Base-by-base conservation (phyloP, 1,140 invertebrate genomes). In the Camponotus pennsylvanicus region DNA sequence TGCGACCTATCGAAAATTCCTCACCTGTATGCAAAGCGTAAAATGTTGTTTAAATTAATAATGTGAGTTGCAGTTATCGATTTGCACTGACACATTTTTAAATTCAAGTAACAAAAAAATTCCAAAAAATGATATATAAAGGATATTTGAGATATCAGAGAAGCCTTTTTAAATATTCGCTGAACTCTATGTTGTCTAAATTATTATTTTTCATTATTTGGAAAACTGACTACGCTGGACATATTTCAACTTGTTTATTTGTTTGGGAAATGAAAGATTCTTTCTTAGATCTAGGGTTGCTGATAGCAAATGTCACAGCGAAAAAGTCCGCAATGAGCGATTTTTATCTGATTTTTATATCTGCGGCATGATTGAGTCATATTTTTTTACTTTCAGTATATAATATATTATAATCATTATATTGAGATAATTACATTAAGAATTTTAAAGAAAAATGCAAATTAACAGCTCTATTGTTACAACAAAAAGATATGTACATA, bases 1-100 rank as follows among this genome's bases (percentile, higher is more conserved):
- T 94, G 52, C 90, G 90, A 18, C 95, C 95, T 32, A 95, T 84
- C 27, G 93, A 86, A 83, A 95, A 95, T 82, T 95, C 93, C 89
- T 95, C 95, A 21, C 95, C 95, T 95, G 61, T 11, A 21, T 42
- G 45, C 15, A 2, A 45, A 11, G 11, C 6, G 21, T 40, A 21
- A 9, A 70, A 70, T 69, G n/a, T 69, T 13, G 11, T 9, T 27
- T 13, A 0, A 27, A 77, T 63, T 63, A 42, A 9, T n/a, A 34
- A 27, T 21, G 1, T 1, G 4, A 61, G 42, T 27, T 76, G 5
- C 42, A 76, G 11, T 18, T 34, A 42, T 42, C 13, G 13, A 7
- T 3, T 42, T 61, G 15, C 4, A 8, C n/a, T 5, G 7, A 61
- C 2, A 27, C 21, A 11, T 0, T n/a, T 18, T 3, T 5, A 27